A percentile compares a stretch with the other conserved stretches of the same genome.
phyloP scores from a whole-genome alignment of 2,888 invertebrate genomes.

The Drosophila atroscutellata region DNA sequence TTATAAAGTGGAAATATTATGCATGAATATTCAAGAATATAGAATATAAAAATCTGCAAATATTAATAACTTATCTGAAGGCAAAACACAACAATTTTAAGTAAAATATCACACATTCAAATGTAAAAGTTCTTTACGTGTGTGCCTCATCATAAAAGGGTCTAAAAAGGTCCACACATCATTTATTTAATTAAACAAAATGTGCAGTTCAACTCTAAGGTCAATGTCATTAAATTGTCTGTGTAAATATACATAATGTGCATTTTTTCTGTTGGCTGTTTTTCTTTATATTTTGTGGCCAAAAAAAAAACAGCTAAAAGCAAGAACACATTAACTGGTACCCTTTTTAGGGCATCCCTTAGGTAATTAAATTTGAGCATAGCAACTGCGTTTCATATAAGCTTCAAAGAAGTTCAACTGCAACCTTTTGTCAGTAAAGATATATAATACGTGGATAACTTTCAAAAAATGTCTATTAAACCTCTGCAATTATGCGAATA shows the following conservation, averaged over 20 bases:
- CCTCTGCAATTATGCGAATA: neutral
- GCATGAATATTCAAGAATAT: neutral
- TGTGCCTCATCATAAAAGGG: neutral
- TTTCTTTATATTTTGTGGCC: neutral
- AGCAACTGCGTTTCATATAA: neutral
- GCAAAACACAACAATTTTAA: neutral
- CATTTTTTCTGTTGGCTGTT: neutral
- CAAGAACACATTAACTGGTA: conserved; percentile 11
- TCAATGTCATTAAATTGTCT: conserved; percentile 36
- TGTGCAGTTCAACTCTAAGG: conserved; percentile 12
- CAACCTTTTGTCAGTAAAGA: neutral
- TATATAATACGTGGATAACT: neutral
- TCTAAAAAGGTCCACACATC: neutral
- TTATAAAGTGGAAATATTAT: neutral
- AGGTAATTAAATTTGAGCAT: conserved; percentile 21
- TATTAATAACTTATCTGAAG: neutral
- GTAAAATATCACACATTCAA: neutral
- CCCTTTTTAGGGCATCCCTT: neutral
- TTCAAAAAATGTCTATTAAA: neutral
- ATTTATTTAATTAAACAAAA: conserved; percentile 5
- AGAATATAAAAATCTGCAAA: neutral
- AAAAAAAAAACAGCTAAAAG: neutral
- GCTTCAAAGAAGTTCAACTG: neutral
- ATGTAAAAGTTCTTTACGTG: neutral
- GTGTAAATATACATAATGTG: conserved; percentile 41